Evolutionary conservation across 2,797 vertebrate genomes (phyloP).

Genomic region (Danio kyathit): DNA sequence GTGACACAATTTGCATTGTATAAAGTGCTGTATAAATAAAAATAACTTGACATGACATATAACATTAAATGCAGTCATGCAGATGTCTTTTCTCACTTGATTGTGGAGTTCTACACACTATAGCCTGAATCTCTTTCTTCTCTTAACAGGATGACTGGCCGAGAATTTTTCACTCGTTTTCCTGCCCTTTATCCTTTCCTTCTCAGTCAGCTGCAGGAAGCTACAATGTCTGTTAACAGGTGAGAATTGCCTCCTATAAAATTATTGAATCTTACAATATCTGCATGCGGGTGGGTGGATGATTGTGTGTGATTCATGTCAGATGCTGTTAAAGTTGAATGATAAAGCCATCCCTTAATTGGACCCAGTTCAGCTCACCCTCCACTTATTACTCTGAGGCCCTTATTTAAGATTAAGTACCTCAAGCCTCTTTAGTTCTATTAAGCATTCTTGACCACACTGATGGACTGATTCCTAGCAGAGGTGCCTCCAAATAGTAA

Average conservation of each 20-base stretch:
- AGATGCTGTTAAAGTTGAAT: conserved; percentile 35
- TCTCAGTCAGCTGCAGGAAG: conserved; percentile 87
- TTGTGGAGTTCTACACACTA: background rate
- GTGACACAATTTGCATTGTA: too few species aligned
- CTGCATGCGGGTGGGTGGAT: background rate
- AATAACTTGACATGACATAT: too few species aligned
- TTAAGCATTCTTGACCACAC: conserved; percentile 55
- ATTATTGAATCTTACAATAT: background rate
- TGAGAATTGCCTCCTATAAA: conserved; percentile 68
- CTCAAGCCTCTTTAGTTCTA: conserved; percentile 52
- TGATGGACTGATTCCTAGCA: conserved; percentile 61
- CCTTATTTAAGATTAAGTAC: conserved; percentile 55
- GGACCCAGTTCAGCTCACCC: conserved; percentile 38
- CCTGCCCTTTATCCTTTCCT: conserved; percentile 94
- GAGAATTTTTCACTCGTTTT: conserved; percentile 95
- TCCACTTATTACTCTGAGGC: conserved; percentile 49
- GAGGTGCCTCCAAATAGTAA: conserved; percentile 55
- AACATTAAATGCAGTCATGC: background rate
- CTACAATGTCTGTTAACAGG: conserved; percentile 87
- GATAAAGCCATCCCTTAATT: conserved; percentile 3
- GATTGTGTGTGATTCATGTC: conserved; percentile 21
- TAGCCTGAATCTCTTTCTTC: background rate
- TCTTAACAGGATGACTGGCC: conserved; percentile 90
- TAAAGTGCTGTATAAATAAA: too few species aligned
- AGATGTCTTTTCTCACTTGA: background rate